phyloP scores from a whole-genome alignment of 2,113 vertebrate species.

The Urocitellus parryii region DNA sequence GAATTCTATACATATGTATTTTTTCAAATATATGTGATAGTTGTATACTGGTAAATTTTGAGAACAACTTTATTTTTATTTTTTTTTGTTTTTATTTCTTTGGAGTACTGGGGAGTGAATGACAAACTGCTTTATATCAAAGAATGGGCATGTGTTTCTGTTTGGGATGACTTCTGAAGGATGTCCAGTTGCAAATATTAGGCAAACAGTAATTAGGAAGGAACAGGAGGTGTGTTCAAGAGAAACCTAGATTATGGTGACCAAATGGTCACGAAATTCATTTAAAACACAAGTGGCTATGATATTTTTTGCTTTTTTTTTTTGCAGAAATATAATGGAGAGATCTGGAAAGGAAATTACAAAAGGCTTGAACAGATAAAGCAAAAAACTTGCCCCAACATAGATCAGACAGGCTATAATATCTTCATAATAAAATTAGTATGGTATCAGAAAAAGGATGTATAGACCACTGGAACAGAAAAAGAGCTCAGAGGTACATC shows the following conservation, averaged over 20 bases:
- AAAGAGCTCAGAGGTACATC: background rate
- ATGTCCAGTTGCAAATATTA: background rate
- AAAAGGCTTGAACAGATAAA: background rate
- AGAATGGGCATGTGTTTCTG: background rate
- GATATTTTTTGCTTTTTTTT: background rate
- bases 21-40: slow-evolving; percentile 44
- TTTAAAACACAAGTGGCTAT: background rate
- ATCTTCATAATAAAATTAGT: background rate
- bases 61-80: background rate
- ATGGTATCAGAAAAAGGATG: background rate
- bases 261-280: background rate
- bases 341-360: background rate
- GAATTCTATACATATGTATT: background rate
- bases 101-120: background rate
- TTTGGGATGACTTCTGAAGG: background rate
- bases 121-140: background rate
- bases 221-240: background rate
- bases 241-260: background rate
- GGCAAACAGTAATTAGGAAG: background rate
- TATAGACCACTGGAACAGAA: background rate
- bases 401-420: background rate
- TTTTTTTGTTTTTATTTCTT: background rate
- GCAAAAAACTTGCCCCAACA: background rate
- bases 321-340: background rate
- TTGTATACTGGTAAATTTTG: background rate